Evolutionary conservation across 2,797 vertebrate species (phyloP).

Genomic region (Poeciliopsis presidionis): DNA sequence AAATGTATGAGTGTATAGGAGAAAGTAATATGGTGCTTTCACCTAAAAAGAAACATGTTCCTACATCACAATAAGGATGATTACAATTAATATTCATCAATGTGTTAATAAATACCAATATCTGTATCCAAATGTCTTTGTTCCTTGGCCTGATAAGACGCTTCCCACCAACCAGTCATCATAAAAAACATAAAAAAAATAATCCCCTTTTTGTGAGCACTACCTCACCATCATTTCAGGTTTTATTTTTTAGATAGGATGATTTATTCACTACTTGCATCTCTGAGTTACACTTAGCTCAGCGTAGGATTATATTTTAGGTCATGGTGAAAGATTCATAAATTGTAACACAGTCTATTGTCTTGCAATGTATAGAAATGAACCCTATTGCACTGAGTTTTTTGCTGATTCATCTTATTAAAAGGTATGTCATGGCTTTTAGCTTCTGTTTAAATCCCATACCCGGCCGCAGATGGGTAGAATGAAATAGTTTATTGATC

Average conservation of each 20-base stretch:
- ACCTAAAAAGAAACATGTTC: neutral
- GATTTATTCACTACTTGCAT: neutral
- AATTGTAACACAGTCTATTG: neutral
- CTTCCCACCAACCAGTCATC: neutral
- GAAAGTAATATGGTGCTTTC: neutral
- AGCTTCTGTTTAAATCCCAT: neutral
- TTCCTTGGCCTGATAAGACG: neutral
- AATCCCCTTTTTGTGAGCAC: neutral
- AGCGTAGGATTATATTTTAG: conserved; percentile 14
- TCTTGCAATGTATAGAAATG: conserved; percentile 16
- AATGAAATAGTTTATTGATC: neutral
- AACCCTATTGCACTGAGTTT: conserved; percentile 17
- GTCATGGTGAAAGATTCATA: conserved; percentile 17
- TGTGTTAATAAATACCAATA: neutral
- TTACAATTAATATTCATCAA: neutral
- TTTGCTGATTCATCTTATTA: neutral
- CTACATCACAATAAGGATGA: neutral
- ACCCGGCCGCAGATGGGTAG: neutral
- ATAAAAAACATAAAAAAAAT: neutral
- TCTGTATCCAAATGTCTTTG: neutral
- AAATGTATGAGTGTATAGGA: neutral
- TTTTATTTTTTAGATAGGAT: conserved; percentile 9
- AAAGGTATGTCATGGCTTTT: neutral
- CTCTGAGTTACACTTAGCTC: conserved; percentile 1
- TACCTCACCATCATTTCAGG: neutral